These are phyloP conservation scores for Lepus townsendii DNA, from an alignment of 2,797 vertebrate species.

Conservation along the genomic window DNA sequence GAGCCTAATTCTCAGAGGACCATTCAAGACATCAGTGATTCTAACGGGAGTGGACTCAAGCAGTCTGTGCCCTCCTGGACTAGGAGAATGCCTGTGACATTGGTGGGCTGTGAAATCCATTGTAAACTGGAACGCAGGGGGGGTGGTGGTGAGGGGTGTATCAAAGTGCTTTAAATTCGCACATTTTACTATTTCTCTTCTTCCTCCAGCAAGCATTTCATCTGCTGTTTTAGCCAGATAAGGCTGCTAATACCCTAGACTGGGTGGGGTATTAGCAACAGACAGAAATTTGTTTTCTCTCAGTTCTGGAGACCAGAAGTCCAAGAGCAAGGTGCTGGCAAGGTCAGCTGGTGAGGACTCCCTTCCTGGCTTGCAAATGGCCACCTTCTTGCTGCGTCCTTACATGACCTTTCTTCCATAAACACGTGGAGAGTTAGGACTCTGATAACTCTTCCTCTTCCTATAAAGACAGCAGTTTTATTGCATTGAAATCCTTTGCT, in stretches of 20 bases:
- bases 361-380: not conserved
- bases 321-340: not conserved
- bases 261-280: not conserved
- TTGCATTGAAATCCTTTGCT: not conserved
- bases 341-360: not conserved
- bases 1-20: not conserved
- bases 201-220: not conserved
- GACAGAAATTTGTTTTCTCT: not conserved
- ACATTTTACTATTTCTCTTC: not conserved
- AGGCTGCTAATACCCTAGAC: not conserved
- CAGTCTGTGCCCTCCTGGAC: not conserved
- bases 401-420: not conserved
- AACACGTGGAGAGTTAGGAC: not conserved
- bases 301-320: not conserved
- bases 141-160: too few relatives aligned
- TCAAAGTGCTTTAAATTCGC: too few relatives aligned
- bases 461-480: not conserved
- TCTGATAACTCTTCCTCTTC: not conserved
- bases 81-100: not conserved
- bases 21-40: accelerated
- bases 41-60: not conserved
- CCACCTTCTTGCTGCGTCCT: not conserved
- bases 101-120: not conserved
- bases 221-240: not conserved
- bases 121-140: not conserved